Percentiles rank a stretch among this genome's conserved stretches.
phyloP scores from a whole-genome alignment of 2,797 vertebrate species.

The Hoplostethus mediterraneus region DNA sequence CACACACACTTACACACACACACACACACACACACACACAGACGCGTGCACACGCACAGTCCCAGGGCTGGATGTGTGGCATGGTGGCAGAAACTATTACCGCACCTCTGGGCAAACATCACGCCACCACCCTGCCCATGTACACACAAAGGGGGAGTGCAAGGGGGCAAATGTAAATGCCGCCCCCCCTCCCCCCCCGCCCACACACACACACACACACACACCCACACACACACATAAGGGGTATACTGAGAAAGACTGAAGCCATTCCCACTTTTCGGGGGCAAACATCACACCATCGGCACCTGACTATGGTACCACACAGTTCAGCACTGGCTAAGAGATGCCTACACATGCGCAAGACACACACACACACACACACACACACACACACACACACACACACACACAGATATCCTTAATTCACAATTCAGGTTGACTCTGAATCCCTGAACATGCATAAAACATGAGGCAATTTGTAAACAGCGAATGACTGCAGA shows the following conservation, averaged over 20 bases:
- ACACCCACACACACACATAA: constrained; percentile 5
- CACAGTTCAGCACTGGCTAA: not conserved
- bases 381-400: not conserved
- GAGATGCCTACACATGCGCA: not conserved
- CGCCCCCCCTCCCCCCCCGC: no score
- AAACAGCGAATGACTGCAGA: constrained; percentile 34
- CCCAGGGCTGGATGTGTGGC: constrained; percentile 30
- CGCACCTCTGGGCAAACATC: constrained; percentile 56
- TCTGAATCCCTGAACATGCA: constrained; percentile 37
- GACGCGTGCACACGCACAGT: constrained; percentile 2
- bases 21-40: constrained; percentile 14
- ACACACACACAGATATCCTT: no score
- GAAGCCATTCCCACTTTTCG: constrained; percentile 6
- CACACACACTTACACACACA: not conserved
- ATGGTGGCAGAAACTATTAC: constrained; percentile 50
- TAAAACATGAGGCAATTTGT: no score
- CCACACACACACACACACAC: no score
- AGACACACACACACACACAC: constrained; percentile 1
- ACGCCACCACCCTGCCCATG: constrained; percentile 6
- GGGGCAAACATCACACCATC: constrained; percentile 33
- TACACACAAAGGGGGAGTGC: not conserved
- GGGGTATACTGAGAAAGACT: constrained; percentile 12
- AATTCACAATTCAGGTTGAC: no score
- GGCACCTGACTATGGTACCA: constrained; percentile 5
- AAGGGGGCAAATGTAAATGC: not conserved